These are phyloP conservation scores for Zaprionus lineosus DNA, from an alignment of 2,888 invertebrate genomes.

Conservation along the genomic window DNA sequence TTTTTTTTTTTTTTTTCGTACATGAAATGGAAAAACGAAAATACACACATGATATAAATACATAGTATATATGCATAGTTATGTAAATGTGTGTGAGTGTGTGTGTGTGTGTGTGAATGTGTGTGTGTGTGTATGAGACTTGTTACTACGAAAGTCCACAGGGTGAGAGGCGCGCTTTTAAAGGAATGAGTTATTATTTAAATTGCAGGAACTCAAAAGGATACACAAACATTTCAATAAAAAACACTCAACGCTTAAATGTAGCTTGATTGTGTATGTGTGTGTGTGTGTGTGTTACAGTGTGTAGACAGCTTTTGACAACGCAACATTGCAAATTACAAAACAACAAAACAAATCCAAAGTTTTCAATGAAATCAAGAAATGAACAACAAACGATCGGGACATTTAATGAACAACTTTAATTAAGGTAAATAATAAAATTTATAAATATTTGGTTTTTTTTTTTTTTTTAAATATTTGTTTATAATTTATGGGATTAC, in stretches of 20 bases:
- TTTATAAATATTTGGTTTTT: neutral
- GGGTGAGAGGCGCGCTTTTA: slow-evolving; percentile 35
- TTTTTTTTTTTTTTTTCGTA: slow-evolving; percentile 50
- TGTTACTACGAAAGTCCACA: slow-evolving; percentile 27
- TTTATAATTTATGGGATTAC: neutral
- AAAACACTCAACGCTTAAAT: slow-evolving; percentile 42
- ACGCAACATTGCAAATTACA: slow-evolving; percentile 55
- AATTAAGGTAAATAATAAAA: slow-evolving; percentile 5
- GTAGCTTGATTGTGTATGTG: slow-evolving; percentile 9
- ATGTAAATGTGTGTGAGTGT: slow-evolving; percentile 4
- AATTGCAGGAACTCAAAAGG: slow-evolving; percentile 32
- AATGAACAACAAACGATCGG: slow-evolving; percentile 63
- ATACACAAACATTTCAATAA: slow-evolving; percentile 57
- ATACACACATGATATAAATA: slow-evolving; percentile 70
- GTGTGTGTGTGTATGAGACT: slow-evolving; percentile 17
- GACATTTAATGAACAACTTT: slow-evolving; percentile 63
- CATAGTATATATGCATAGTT: slow-evolving; percentile 51
- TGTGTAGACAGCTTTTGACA: slow-evolving; percentile 27
- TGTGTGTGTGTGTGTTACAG: slow-evolving; percentile 13
- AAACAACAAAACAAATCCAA: slow-evolving; percentile 41
- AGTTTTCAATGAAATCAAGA: slow-evolving; percentile 51
- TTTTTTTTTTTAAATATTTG: slow-evolving; percentile 1
- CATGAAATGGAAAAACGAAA: slow-evolving; percentile 72
- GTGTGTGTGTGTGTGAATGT: slow-evolving; percentile 1
- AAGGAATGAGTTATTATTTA: slow-evolving; percentile 10